A percentile compares a stretch with the other conserved stretches of the same genome.
phyloP scores from a whole-genome alignment of 2,888 invertebrate species.

The Polyommatus iphigenia region DNA sequence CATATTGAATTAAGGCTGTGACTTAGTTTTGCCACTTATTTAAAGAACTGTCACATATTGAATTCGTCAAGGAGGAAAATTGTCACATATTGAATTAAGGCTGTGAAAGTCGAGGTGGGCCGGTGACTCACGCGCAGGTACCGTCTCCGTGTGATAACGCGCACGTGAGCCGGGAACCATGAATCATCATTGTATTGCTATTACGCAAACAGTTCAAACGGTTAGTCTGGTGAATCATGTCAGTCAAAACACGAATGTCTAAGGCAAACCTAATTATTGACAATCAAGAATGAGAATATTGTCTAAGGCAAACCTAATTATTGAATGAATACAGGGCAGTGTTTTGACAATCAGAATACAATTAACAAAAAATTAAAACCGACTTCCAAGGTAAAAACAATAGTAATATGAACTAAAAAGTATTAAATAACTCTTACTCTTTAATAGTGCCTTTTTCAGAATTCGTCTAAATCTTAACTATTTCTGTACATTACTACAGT shows the following conservation, averaged over 20 bases:
- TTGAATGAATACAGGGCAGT: too few relatives aligned
- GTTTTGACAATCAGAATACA: not conserved
- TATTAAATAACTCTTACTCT: too few relatives aligned
- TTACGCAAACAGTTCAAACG: constrained; percentile 37
- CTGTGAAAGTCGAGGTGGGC: constrained; percentile 61
- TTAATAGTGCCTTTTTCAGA: too few relatives aligned
- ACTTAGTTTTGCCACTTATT: too few relatives aligned
- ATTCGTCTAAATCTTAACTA: too few relatives aligned
- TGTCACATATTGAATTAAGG: constrained; percentile 49
- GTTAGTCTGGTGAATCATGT: not conserved
- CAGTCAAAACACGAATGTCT: not conserved
- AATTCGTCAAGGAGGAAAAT: not conserved
- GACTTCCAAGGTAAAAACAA: too few relatives aligned
- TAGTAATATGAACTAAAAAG: too few relatives aligned
- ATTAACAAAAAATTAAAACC: too few relatives aligned
- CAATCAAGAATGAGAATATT: not conserved
- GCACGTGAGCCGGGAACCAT: constrained; percentile 74
- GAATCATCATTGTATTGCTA: constrained; percentile 54
- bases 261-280: not conserved
- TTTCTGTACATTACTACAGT: too few relatives aligned
- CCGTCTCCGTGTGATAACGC: constrained; percentile 66
- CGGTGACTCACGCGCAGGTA: constrained; percentile 63
- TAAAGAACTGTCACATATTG: too few relatives aligned
- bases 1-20: too few relatives aligned
- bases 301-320: too few relatives aligned